Conservation (phyloP, 1,140 invertebrate genomes). For the Neodiprion lecontei region DNA sequence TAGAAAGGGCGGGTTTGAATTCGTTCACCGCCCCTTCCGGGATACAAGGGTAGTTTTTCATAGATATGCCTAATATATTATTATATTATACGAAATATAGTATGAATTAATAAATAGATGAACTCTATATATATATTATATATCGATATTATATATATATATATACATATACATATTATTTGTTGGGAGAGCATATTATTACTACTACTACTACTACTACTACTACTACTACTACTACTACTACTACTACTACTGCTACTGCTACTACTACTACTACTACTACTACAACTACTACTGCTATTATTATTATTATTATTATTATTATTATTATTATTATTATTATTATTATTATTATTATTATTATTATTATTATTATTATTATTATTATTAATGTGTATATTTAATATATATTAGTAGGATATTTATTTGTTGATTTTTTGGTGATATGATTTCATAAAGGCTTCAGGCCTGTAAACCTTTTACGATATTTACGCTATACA, state of each 20-base stretch:
- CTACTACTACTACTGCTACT: not conserved
- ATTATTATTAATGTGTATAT: not conserved
- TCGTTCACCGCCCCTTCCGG: constrained; percentile 45
- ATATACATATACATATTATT: constrained; percentile 33
- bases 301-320: not conserved
- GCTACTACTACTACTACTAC: not conserved
- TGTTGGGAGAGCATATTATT: constrained; percentile 54
- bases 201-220: not conserved
- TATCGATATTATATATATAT: constrained; percentile 20
- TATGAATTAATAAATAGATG: constrained; percentile 20
- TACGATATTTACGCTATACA: not conserved
- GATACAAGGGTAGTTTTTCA: constrained; percentile 60
- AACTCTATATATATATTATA: constrained; percentile 21
- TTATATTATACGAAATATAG: constrained; percentile 34
- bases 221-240: constrained; percentile 5
- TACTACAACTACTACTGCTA: not conserved
- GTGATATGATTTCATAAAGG: constrained; percentile 4
- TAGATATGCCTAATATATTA: constrained; percentile 56
- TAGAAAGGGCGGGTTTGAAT: not conserved
- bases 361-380: not conserved
- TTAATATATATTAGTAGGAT: not conserved
- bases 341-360: not conserved
- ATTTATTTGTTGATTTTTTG: constrained; percentile 4
- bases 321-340: not conserved
- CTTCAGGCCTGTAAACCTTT: not conserved